Percentiles rank a stretch among this genome's conserved stretches.
phyloP scores from a whole-genome alignment of 2,113 vertebrate species.

The Egretta garzetta region DNA sequence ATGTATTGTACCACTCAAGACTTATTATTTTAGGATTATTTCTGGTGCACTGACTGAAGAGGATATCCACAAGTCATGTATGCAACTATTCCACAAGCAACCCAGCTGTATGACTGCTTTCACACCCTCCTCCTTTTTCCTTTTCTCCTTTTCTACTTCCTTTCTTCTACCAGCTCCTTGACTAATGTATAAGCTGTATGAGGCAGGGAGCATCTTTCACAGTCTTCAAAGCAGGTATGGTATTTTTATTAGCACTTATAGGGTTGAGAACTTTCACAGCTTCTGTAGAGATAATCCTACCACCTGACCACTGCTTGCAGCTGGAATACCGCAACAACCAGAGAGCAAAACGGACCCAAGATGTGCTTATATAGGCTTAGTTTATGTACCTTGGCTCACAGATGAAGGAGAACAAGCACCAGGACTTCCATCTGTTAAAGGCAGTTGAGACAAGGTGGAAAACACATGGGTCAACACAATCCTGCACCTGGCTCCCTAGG shows the following conservation, averaged over 20 bases:
- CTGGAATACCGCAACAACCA: neutral
- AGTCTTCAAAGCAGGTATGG: neutral
- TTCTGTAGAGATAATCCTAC: neutral
- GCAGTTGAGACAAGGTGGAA: neutral
- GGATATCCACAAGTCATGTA: neutral
- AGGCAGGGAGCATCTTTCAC: neutral
- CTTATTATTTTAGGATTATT: constrained; percentile 26
- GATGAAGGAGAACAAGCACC: neutral
- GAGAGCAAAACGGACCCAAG: neutral
- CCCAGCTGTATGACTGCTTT: neutral
- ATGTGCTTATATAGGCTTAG: neutral
- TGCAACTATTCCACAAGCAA: neutral
- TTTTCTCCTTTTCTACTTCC: neutral
- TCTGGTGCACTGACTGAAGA: neutral
- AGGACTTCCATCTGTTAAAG: neutral
- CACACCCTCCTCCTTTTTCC: neutral
- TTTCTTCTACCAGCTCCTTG: neutral
- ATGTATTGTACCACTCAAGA: neutral
- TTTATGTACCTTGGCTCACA: neutral
- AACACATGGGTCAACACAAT: neutral
- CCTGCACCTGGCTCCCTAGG: neutral
- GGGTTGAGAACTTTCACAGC: neutral
- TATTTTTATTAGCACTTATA: neutral
- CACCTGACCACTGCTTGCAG: neutral
- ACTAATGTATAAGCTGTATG: neutral